Percentiles rank a stretch among this genome's conserved stretches.
Evolutionary conservation across 2,888 invertebrate genomes (phyloP).

Genomic region (Melieria picta): DNA sequence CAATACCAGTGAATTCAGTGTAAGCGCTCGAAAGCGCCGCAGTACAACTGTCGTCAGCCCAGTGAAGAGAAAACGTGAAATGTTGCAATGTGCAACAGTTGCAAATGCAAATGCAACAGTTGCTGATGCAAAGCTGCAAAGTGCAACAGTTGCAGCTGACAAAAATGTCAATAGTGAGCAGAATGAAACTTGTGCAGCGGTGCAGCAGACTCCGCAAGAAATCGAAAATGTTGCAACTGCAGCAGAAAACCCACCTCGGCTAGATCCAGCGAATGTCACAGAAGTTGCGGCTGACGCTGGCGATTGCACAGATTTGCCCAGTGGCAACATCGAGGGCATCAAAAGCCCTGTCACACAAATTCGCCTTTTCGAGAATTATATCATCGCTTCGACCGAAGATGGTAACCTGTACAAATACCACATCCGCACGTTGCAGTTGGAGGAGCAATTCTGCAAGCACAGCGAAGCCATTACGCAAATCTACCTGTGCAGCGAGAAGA

Average conservation of each 20-base stretch:
- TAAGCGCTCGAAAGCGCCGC: too few relatives aligned
- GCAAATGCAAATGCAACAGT: too few relatives aligned
- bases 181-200: background rate
- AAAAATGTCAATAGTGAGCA: background rate
- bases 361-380: slow-evolving; percentile 52
- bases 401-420: slow-evolving; percentile 63
- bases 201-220: background rate
- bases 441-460: slow-evolving; percentile 61
- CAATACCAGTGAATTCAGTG: too few relatives aligned
- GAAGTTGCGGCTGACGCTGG: background rate
- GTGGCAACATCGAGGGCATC: slow-evolving; percentile 51
- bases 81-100: background rate
- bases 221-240: slow-evolving; percentile 3
- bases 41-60: too few relatives aligned
- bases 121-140: background rate
- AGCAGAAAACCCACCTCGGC: background rate
- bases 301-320: slow-evolving; percentile 47
- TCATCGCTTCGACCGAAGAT: slow-evolving; percentile 63
- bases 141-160: background rate
- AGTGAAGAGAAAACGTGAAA: too few relatives aligned
- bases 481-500: slow-evolving; percentile 51
- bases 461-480: slow-evolving; percentile 63
- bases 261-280: background rate
- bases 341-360: slow-evolving; percentile 59
- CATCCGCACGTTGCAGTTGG: slow-evolving; percentile 52